Evolutionary conservation across 2,113 vertebrate species (phyloP).

Genomic region (Pyrgilauda ruficollis): DNA sequence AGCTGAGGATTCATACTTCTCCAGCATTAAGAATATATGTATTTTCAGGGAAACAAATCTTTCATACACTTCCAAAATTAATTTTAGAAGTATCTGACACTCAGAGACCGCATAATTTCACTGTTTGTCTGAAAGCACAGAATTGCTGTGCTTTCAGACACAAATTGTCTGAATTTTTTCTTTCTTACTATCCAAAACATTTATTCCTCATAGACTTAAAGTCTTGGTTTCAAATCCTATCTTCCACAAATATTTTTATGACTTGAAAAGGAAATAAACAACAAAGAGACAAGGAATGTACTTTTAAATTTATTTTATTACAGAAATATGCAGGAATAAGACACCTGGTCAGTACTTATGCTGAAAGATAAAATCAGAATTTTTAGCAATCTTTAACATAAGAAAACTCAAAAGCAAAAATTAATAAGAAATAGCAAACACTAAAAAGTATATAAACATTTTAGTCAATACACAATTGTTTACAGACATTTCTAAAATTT

Average conservation of each 20-base stretch:
- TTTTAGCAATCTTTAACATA: background rate
- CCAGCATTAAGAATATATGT: background rate
- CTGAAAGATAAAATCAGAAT: background rate
- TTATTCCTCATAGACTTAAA: background rate
- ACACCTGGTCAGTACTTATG: background rate
- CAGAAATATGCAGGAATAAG: background rate
- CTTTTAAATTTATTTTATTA: background rate
- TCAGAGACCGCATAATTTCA: background rate
- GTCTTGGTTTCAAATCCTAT: background rate
- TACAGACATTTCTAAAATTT: background rate
- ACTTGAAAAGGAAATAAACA: background rate
- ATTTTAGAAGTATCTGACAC: background rate
- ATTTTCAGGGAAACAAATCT: background rate
- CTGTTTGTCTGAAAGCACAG: background rate
- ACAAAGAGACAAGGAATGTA: background rate
- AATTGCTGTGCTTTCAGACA: no score
- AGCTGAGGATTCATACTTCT: background rate
- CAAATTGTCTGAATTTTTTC: background rate
- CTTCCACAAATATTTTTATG: background rate
- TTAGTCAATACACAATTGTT: background rate
- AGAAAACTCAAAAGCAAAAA: background rate
- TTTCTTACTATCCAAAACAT: background rate
- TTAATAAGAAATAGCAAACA: background rate
- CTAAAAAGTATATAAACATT: background rate
- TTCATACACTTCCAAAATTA: background rate